Base-by-base conservation (phyloP, 2,113 vertebrate species). In the Nettapus auritus region DNA sequence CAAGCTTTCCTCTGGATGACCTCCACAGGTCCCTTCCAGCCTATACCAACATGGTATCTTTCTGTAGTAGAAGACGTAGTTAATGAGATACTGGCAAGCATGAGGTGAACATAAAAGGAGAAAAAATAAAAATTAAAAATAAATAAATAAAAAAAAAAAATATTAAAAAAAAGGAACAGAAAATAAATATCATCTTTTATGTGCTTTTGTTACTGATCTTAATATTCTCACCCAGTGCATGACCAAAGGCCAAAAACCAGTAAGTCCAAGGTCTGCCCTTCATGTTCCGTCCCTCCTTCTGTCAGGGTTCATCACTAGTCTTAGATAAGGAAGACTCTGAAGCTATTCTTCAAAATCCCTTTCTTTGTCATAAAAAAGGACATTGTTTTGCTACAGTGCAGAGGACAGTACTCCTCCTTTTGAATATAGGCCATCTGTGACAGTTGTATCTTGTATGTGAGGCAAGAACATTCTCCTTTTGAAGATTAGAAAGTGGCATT, bases 141-240 rank as follows among this genome's bases (percentile, higher is more conserved):
- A 44, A 44, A 48, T 78, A 8, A 3, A 0, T 19, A 46, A 48
- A 82, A 8, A 4, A 48, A 82, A 8, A 4, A 0, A n/a, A n/a
- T n/a, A n/a, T n/a, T n/a, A 48, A 82, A 8, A 4, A 48, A 82
- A 8, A 4, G 0, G 18, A 91, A 88, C 2, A 29, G 34, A 48
- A 91, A 55, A 2, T 56, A 26, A 53, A 86, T 21, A 20, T 34
- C 17, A 33, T 3, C 4, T 9, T 10, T 52, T 46, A 44, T 34
- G 38, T 77, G 46, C 26, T 78, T 18, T 42, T 28, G 7, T 23
- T 64, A 6, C 8, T 21, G 6, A 44, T 33, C 20, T n/a, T 81
- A 11, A 25, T 53, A 2, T 80, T 89, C 48, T 87, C 18, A 69
- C 2, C 5, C 8, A n/a, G 5, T 34, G 9, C 13, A 33, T 74